Percentiles rank a stretch among this genome's conserved stretches.
These are phyloP conservation scores for Strigamia maritima DNA, from an alignment of 2,888 invertebrate species.

Conservation along the genomic window DNA sequence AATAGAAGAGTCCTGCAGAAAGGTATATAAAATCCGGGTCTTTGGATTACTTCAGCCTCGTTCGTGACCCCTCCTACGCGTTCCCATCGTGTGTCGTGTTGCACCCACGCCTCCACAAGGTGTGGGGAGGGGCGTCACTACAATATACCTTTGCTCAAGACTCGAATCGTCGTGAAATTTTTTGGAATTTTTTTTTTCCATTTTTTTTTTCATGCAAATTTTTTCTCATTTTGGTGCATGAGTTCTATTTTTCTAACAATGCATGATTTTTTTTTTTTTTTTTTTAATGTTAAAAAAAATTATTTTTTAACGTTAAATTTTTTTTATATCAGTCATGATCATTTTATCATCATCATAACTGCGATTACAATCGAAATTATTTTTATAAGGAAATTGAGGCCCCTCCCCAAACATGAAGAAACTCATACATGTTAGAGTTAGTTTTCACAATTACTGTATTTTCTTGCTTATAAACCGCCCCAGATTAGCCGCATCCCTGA, in stretches of 20 bases:
- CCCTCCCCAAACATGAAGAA: slow-evolving; percentile 3
- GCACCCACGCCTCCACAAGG: background rate
- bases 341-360: background rate
- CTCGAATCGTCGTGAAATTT: background rate
- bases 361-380: too few species aligned
- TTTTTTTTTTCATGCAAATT: slow-evolving; percentile 26
- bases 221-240: background rate
- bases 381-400: background rate
- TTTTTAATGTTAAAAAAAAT: too few species aligned
- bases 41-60: background rate
- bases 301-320: background rate
- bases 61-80: slow-evolving; percentile 20
- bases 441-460: background rate
- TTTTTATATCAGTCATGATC: background rate
- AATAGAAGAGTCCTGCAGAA: slow-evolving; percentile 46
- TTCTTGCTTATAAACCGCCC: slow-evolving; percentile 24
- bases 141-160: slow-evolving; percentile 1
- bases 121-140: slow-evolving; percentile 34
- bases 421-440: background rate
- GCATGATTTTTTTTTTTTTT: background rate
- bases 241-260: background rate
- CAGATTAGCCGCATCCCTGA: too few species aligned
- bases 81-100: background rate
- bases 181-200: slow-evolving; percentile 37
- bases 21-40: slow-evolving; percentile 43